Evolutionary conservation across 2,888 invertebrate genomes (phyloP).

Genomic region (Nasonovia ribisnigri): DNA sequence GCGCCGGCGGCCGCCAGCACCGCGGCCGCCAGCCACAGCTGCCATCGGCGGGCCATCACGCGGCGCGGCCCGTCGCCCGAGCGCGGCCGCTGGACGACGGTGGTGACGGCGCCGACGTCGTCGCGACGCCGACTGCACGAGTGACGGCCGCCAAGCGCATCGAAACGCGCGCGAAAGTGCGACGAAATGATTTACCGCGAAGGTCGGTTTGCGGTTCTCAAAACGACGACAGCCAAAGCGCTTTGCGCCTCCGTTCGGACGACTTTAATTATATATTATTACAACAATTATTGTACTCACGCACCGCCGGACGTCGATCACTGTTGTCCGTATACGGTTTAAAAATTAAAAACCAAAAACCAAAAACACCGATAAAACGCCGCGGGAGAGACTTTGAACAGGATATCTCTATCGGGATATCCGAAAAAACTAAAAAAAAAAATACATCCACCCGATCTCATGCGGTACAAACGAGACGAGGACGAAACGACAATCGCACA

Average conservation of each 20-base stretch:
- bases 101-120: neutral
- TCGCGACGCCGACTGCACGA: neutral
- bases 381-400: neutral
- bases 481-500: slow-evolving; percentile 21
- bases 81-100: neutral
- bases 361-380: neutral
- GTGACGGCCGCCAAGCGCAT: neutral
- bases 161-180: neutral
- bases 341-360: neutral
- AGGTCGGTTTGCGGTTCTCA: neutral
- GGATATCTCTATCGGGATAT: neutral
- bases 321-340: neutral
- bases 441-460: neutral
- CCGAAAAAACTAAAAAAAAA: neutral
- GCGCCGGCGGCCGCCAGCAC: neutral
- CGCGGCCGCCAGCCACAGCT: neutral
- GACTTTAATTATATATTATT: neutral
- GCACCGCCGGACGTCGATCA: neutral
- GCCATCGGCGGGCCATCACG: neutral
- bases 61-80: neutral
- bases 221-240: neutral
- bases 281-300: neutral
- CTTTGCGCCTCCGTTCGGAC: neutral
- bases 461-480: neutral
- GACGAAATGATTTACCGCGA: neutral